These are phyloP conservation scores for Aphaenogaster rudis DNA, from an alignment of 1,140 invertebrate species.

Conservation along the genomic window DNA sequence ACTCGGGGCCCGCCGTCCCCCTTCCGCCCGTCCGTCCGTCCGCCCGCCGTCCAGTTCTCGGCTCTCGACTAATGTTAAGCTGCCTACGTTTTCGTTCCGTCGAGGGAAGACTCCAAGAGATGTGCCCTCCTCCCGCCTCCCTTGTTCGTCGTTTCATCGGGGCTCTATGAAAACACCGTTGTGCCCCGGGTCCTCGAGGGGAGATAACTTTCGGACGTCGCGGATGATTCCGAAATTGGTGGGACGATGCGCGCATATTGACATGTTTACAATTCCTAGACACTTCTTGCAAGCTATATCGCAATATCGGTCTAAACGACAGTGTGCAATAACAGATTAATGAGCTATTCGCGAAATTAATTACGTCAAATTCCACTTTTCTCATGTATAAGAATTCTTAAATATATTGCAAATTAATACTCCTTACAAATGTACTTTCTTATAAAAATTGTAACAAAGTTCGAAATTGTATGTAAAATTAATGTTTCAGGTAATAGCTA, in stretches of 20 bases:
- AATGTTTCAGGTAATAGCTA: neutral
- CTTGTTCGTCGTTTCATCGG: neutral
- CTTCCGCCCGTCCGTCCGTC: constrained; percentile 61
- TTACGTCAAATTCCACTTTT: neutral
- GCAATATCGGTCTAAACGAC: neutral
- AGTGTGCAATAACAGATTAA: neutral
- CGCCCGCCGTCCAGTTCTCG: constrained; percentile 69
- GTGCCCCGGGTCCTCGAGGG: neutral
- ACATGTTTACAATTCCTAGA: neutral
- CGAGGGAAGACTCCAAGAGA: constrained; percentile 41
- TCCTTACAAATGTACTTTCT: neutral
- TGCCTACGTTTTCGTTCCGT: constrained; percentile 75
- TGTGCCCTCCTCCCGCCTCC: neutral
- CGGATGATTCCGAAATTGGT: neutral
- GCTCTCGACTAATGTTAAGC: constrained; percentile 68
- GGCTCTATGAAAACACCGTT: constrained; percentile 50
- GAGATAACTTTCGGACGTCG: neutral
- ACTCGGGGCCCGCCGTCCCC: constrained; percentile 69
- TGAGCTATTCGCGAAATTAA: neutral
- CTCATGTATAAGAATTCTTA: neutral
- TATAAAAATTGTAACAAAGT: neutral
- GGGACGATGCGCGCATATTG: neutral
- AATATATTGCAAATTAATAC: neutral
- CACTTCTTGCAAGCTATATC: neutral
- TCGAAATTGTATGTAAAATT: neutral